Conservation (phyloP, 2,797 vertebrate genomes). For the Aulostomus chinensis region DNA sequence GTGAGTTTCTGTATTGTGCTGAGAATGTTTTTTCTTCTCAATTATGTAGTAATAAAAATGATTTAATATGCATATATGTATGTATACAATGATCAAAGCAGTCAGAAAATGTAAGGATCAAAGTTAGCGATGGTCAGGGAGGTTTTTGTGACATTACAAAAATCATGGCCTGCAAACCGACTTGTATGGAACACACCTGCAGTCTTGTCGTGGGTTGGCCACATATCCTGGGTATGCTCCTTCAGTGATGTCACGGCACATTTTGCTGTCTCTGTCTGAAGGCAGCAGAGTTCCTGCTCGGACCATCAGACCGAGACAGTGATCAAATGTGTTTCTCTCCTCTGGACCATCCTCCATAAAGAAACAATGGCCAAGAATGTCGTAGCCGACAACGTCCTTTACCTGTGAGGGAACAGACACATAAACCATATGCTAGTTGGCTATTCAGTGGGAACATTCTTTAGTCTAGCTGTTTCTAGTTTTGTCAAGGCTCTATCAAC, state of each 20-base stretch:
- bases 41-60: no score
- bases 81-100: no score
- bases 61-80: no score
- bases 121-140: no score
- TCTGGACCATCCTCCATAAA: conserved; percentile 96
- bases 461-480: no score
- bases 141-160: no score
- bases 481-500: no score
- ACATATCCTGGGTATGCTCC: conserved; percentile 90
- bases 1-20: no score
- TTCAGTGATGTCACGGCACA: conserved; percentile 90
- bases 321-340: conserved; percentile 95
- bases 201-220: conserved; percentile 93
- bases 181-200: conserved; percentile 80
- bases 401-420: conserved; percentile 71
- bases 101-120: no score
- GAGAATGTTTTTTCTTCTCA: no score
- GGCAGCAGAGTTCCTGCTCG: conserved; percentile 92
- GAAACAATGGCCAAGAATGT: conserved; percentile 93
- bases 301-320: conserved; percentile 92
- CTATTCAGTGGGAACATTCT: no score
- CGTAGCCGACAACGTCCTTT: conserved; percentile 92
- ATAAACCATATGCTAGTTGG: no score
- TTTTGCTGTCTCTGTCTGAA: conserved; percentile 91
- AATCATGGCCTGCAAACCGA: background rate